Conservation (phyloP, 2,888 invertebrate genomes). For the Morpho achilles region DNA sequence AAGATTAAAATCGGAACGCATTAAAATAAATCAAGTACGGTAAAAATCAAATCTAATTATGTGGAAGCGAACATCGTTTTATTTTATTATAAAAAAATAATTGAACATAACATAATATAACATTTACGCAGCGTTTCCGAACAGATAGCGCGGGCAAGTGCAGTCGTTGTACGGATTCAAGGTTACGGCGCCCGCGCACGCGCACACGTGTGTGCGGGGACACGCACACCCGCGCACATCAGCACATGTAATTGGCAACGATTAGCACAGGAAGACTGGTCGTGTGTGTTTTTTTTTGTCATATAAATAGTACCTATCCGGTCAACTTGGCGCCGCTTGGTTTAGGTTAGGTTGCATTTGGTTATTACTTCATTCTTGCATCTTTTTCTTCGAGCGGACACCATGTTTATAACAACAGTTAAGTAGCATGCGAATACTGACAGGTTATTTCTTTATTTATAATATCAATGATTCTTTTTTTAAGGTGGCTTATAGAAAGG, state of each 20-base stretch:
- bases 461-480: too few species aligned
- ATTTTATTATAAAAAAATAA: too few species aligned
- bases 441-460: background rate
- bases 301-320: slow-evolving; percentile 39
- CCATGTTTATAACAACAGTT: slow-evolving; percentile 11
- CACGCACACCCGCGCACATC: slow-evolving; percentile 20
- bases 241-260: background rate
- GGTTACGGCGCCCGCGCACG: slow-evolving; percentile 43
- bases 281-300: slow-evolving; percentile 42
- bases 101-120: background rate
- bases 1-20: too few species aligned
- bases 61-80: too few species aligned
- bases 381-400: slow-evolving; percentile 14
- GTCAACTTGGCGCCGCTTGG: slow-evolving; percentile 37
- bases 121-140: slow-evolving; percentile 43
- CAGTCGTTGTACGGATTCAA: slow-evolving; percentile 75
- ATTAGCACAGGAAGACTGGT: background rate
- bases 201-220: slow-evolving; percentile 29
- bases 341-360: slow-evolving; percentile 38
- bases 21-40: too few species aligned
- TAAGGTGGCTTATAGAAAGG: too few species aligned
- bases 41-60: too few species aligned
- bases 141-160: slow-evolving; percentile 46
- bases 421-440: background rate
- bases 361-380: slow-evolving; percentile 14